Conservation (phyloP, 53 echinoderm and acorn worm genomes). For the Apostichopus leukothele region DNA sequence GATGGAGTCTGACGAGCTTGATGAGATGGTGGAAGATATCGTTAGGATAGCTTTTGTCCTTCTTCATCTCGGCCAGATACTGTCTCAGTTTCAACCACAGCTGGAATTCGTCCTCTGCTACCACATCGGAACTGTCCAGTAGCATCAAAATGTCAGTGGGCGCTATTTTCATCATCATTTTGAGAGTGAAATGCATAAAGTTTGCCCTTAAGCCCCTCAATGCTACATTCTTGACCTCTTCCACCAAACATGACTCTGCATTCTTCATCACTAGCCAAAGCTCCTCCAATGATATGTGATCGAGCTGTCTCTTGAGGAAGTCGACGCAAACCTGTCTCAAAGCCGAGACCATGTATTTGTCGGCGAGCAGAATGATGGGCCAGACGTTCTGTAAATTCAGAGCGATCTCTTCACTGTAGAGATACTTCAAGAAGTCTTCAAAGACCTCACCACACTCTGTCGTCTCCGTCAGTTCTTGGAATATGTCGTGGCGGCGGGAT, state of each 20-base stretch:
- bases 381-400: constrained; percentile 61
- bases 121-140: constrained; percentile 44
- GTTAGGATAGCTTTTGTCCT: not conserved
- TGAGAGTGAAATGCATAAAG: constrained; percentile 33
- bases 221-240: constrained; percentile 14
- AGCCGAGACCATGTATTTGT: constrained; percentile 79
- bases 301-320: constrained; percentile 47
- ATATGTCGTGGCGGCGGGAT: constrained; percentile 30
- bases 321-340: constrained; percentile 63
- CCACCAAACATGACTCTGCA: constrained; percentile 30
- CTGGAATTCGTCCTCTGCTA: constrained; percentile 47
- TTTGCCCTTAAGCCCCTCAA: constrained; percentile 35
- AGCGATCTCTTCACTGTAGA: constrained; percentile 65
- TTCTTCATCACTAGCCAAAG: constrained; percentile 41
- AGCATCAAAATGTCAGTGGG: constrained; percentile 24
- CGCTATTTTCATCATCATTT: constrained; percentile 9
- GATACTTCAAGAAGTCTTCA: constrained; percentile 67
- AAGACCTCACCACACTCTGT: constrained; percentile 58
- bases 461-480: constrained; percentile 42
- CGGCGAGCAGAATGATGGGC: constrained; percentile 64
- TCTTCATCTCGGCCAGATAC: constrained; percentile 25
- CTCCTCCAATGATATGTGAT: constrained; percentile 40
- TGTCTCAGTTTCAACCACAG: constrained; percentile 18
- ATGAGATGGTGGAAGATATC: constrained; percentile 10
- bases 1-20: constrained; percentile 44